Percentiles rank a stretch among this genome's conserved stretches.
Conservation (phyloP, 1,140 invertebrate species). For the Matsumurasca onukii region DNA sequence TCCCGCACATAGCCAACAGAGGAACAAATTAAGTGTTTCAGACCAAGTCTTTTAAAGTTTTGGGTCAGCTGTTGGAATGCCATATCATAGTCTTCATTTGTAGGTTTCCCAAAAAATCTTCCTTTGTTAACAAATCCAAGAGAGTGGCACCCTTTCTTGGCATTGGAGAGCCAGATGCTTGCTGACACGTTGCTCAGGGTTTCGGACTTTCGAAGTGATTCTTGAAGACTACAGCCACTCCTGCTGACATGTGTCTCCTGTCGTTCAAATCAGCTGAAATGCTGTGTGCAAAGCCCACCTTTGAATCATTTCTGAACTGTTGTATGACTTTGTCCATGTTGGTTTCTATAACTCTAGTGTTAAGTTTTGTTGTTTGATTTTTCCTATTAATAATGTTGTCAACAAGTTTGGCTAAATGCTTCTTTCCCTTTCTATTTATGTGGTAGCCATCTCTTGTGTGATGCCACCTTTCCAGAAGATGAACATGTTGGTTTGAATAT, state of each 20-base stretch:
- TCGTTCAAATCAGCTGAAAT: neutral
- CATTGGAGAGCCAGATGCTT: neutral
- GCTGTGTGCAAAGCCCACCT: conserved; percentile 8
- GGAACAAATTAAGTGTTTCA: neutral
- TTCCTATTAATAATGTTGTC: no score
- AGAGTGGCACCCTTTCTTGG: neutral
- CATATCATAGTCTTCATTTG: no score
- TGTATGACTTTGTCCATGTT: no score
- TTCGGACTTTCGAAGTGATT: neutral
- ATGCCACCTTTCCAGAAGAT: no score
- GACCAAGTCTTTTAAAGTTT: neutral
- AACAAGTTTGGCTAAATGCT: no score
- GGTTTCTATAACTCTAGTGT: no score
- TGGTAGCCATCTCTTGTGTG: no score
- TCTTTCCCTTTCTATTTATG: no score
- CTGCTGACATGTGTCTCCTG: neutral
- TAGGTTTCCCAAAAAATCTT: neutral
- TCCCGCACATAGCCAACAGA: neutral
- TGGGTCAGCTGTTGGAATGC: neutral
- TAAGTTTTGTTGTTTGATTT: no score
- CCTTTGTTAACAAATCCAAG: neutral
- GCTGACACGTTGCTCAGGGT: neutral
- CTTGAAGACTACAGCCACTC: neutral
- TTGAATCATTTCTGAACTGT: no score
- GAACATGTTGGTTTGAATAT: no score